Evolutionary conservation across 2,797 vertebrate genomes (phyloP).

Genomic region (Phoebastria nigripes): DNA sequence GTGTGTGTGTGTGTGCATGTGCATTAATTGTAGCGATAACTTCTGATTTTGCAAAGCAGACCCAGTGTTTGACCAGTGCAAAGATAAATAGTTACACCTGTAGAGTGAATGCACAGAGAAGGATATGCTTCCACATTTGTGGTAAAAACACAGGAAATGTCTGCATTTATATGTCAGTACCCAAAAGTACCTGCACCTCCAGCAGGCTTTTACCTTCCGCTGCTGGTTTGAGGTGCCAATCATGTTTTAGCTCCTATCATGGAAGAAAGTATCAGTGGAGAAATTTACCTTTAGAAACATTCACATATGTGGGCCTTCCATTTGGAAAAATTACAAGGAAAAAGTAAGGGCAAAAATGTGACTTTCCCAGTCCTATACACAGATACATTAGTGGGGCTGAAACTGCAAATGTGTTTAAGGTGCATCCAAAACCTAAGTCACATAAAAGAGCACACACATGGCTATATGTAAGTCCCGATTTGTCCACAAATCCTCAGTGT

Average conservation of each 20-base stretch:
- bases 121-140: neutral
- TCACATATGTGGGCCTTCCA: neutral
- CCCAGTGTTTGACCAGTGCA: neutral
- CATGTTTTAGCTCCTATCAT: neutral
- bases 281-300: neutral
- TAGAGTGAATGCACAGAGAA: neutral
- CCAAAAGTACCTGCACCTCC: neutral
- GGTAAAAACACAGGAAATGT: neutral
- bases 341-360: neutral
- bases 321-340: neutral
- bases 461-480: neutral
- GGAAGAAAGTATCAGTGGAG: neutral
- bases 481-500: neutral
- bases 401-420: neutral
- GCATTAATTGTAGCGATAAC: neutral
- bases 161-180: neutral
- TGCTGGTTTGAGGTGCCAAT: neutral
- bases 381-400: neutral
- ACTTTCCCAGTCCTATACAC: neutral
- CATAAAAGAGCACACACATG: neutral
- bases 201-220: neutral
- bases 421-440: neutral
- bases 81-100: neutral
- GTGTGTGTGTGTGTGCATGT: neutral
- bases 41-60: neutral